Evolutionary conservation across 2,888 invertebrate species (phyloP), one percentile per base, ranked within the genome.

Genomic region (Drosophila prostipennis): DNA sequence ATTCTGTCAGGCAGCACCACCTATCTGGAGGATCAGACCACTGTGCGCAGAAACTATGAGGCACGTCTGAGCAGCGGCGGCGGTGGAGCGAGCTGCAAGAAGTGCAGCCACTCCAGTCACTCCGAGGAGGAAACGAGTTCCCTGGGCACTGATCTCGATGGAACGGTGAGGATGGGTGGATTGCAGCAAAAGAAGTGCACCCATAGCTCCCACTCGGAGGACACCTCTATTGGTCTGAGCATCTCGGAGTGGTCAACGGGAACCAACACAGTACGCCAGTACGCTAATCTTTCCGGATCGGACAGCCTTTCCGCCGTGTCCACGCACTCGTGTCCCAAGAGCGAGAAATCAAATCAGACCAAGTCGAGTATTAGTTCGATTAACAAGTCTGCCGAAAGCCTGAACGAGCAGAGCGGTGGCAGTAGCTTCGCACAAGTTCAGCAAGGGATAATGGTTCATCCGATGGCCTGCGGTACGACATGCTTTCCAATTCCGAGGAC

Each of bases 171-270:
- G 90, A 95, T 96, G 87, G 96, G 61, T 8, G 61, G 95, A 2
- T 90, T 96, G 19, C 96, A 96, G 79, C 96, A 95, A 70, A 96
- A 96, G 85, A 96, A 96, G 89, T 96, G 96, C 87, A 96, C 96
- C 0, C 96, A 96, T 78, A 95, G 96, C 81, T 95, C 96, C 0
- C 96, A 96, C 91, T 96, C 96, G 6, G 96, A 97, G 91, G 97
- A 97, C 84, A 97, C 97, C 0, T 97, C 97, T 0, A 95, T 96
- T 90, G 96, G 96, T 16, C 92, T 97, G 34, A 96, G 96, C 86
- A 95, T 96, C 85, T 96, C 96, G 3, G 97, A 97, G 87, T 97
- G 96, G 96, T 96, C 96, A 0, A 96, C 96, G 39, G 96, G 96
- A 55, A 96, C 96, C 0, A 96, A 96, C 78, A 96, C 96, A 0